Evolutionary conservation across 2,888 invertebrate species (phyloP).

Genomic region (Caenorhabditis japonica): DNA sequence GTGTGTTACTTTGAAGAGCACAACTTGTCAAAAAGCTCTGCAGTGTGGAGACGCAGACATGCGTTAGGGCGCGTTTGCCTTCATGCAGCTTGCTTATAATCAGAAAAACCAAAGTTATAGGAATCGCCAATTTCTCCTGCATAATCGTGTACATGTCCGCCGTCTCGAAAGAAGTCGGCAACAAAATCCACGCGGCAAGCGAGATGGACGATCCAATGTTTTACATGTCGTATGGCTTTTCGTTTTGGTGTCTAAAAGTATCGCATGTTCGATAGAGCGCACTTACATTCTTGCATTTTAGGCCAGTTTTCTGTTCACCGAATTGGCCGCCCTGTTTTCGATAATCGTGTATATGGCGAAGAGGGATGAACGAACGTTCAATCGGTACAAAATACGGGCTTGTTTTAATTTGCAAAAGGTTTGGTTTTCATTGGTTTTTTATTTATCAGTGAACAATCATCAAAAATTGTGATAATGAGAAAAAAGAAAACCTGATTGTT

Average conservation of each 20-base stretch:
- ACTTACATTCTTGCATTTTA: no score
- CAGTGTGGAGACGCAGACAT: no score
- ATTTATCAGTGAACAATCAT: no score
- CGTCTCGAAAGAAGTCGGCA: slow-evolving; percentile 76
- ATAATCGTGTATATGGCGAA: slow-evolving; percentile 77
- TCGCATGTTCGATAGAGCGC: no score
- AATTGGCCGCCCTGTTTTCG: slow-evolving; percentile 72
- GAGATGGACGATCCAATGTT: slow-evolving; percentile 77
- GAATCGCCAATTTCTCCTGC: slow-evolving; percentile 73
- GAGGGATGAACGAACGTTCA: slow-evolving; percentile 75
- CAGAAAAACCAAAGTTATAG: slow-evolving; percentile 47
- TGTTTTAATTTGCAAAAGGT: slow-evolving; percentile 51
- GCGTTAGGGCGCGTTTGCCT: no score
- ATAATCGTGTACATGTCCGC: slow-evolving; percentile 76
- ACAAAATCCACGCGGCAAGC: slow-evolving; percentile 74
- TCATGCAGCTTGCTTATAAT: no score
- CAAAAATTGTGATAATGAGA: no score
- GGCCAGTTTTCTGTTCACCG: slow-evolving; percentile 74
- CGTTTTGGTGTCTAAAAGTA: slow-evolving; percentile 74
- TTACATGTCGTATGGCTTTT: slow-evolving; percentile 75
- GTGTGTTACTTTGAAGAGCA: no score
- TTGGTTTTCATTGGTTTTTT: slow-evolving; percentile 1
- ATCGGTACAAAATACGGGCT: slow-evolving; percentile 72
- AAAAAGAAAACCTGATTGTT: neutral
- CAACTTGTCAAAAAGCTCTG: no score